Conservation (phyloP, 2,113 vertebrate species). For the Colistium nudipinnis region DNA sequence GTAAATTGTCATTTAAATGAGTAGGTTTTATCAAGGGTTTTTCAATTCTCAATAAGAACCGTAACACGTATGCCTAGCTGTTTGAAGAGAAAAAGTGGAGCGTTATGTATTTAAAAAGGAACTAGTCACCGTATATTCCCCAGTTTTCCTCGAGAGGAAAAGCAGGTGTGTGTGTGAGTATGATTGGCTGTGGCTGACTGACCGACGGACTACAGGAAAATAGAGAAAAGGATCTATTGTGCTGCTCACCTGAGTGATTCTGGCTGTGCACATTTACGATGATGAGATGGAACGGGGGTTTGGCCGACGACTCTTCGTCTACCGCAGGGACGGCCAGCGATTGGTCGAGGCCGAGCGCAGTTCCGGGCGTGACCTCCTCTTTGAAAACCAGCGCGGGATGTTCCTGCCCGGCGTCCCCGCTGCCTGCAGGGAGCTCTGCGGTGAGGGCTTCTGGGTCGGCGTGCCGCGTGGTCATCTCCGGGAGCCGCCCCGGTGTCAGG, state of each 20-base stretch:
- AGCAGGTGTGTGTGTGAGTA: too few species aligned
- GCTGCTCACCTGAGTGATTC: constrained; percentile 88
- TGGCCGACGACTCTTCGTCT: neutral
- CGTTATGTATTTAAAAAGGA: too few species aligned
- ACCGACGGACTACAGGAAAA: too few species aligned
- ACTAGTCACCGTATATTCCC: too few species aligned
- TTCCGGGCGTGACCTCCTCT: constrained; percentile 35
- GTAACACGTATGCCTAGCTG: too few species aligned
- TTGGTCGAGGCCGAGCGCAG: constrained; percentile 53
- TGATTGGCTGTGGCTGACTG: too few species aligned
- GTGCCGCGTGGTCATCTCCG: neutral
- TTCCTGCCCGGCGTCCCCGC: neutral
- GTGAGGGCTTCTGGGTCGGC: neutral
- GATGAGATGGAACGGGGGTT: constrained; percentile 75
- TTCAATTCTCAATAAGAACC: too few species aligned
- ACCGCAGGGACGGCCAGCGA: constrained; percentile 51
- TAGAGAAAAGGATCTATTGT: too few species aligned
- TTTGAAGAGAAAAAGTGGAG: too few species aligned
- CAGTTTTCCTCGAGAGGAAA: neutral
- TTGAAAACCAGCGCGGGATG: constrained; percentile 75
- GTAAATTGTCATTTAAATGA: too few species aligned
- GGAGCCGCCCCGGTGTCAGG: neutral
- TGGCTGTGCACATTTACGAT: constrained; percentile 81
- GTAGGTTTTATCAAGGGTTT: too few species aligned
- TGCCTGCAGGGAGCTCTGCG: neutral